phyloP scores from a whole-genome alignment of 2,888 invertebrate species.

The Gasteruption jaculator region DNA sequence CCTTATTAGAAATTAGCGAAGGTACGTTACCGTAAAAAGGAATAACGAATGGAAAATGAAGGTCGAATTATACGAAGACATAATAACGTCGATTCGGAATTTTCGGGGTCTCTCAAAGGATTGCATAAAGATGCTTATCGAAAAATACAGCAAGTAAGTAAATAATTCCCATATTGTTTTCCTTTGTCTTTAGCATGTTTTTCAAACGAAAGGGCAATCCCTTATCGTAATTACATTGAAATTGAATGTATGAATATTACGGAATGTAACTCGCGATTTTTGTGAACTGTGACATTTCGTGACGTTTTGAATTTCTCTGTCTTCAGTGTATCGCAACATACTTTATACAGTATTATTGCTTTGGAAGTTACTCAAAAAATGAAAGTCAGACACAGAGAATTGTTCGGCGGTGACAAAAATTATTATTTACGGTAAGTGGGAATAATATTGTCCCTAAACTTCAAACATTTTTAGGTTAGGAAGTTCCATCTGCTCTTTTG shows the following conservation, averaged over 20 bases:
- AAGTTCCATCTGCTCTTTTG: too few species aligned
- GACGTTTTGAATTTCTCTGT: constrained; percentile 24
- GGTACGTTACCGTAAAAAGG: too few species aligned
- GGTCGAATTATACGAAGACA: constrained; percentile 52
- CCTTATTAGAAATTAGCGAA: too few species aligned
- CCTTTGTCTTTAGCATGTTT: not conserved
- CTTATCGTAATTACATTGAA: not conserved
- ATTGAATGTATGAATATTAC: not conserved
- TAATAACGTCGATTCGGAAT: constrained; percentile 57
- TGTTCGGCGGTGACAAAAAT: constrained; percentile 57
- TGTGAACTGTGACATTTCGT: not conserved
- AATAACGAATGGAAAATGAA: too few species aligned
- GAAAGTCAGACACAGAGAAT: constrained; percentile 61
- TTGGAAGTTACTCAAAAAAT: constrained; percentile 63
- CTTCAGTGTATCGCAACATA: constrained; percentile 57
- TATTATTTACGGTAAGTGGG: too few species aligned
- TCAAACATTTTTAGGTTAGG: too few species aligned
- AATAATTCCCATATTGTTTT: not conserved
- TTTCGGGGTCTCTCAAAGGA: constrained; percentile 59
- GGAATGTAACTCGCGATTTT: not conserved
- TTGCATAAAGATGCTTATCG: constrained; percentile 58
- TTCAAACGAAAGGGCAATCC: too few species aligned
- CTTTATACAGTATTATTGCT: constrained; percentile 68
- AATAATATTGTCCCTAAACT: too few species aligned
- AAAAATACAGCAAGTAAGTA: constrained; percentile 58